Evolutionary conservation across 2,888 invertebrate species (phyloP).

Genomic region (Onchidella celtica): DNA sequence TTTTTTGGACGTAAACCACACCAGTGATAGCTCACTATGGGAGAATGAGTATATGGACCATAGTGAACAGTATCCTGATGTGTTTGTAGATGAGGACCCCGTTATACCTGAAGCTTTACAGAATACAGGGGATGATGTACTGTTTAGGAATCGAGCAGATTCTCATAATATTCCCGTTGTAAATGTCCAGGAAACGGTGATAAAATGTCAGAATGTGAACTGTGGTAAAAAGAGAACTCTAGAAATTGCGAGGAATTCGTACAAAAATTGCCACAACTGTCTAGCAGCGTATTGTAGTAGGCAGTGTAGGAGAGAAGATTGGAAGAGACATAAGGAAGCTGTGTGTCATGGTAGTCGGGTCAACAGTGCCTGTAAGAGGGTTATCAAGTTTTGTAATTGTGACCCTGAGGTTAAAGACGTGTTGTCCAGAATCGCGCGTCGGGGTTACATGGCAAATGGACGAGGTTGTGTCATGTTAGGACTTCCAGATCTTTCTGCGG

Average conservation of each 20-base stretch:
- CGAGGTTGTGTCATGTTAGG: conserved; percentile 95
- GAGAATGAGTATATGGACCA: not conserved
- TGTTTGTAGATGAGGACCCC: not conserved
- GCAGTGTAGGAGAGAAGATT: conserved; percentile 93
- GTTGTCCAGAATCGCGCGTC: conserved; percentile 90
- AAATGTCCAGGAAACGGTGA: conserved; percentile 13
- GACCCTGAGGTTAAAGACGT: conserved; percentile 82
- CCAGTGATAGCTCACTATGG: not conserved
- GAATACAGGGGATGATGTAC: not conserved
- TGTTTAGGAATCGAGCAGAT: not conserved
- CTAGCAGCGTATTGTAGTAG: conserved; percentile 94
- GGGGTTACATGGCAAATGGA: conserved; percentile 91
- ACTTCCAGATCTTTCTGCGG: conserved; percentile 92
- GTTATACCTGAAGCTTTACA: not conserved
- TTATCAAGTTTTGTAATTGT: conserved; percentile 80
- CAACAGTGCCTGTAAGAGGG: conserved; percentile 90
- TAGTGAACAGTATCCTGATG: not conserved
- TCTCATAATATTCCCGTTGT: not conserved
- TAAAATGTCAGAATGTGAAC: conserved; percentile 72
- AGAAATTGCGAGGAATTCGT: conserved; percentile 89
- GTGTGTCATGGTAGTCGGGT: conserved; percentile 92
- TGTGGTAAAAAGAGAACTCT: conserved; percentile 79
- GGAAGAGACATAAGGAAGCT: conserved; percentile 92
- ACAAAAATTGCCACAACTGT: conserved; percentile 96
- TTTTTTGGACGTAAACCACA: not conserved